These are phyloP conservation scores for Sebastes goodei DNA, from an alignment of 2,797 vertebrate species.

Conservation along the genomic window DNA sequence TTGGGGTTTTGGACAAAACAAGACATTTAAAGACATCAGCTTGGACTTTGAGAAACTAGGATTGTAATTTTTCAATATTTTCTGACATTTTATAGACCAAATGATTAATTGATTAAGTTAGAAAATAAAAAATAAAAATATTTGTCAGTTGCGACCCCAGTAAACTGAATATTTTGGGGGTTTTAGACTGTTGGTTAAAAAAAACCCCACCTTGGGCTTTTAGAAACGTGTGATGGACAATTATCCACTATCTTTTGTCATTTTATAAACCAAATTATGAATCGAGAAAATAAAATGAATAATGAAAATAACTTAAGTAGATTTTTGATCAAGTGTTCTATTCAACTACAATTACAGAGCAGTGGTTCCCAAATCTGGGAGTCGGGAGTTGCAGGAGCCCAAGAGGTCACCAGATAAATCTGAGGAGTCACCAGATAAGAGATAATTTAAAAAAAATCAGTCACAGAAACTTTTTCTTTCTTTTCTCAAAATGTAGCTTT, in stretches of 20 bases:
- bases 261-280: not conserved
- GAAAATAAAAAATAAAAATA: no score
- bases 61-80: no score
- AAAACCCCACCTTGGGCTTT: not conserved
- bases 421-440: not conserved
- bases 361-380: not conserved
- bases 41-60: no score
- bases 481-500: not conserved
- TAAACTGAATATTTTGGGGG: no score
- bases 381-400: not conserved
- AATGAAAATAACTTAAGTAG: not conserved
- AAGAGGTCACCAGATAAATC: not conserved
- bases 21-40: no score
- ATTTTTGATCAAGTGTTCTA: not conserved
- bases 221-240: not conserved
- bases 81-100: no score
- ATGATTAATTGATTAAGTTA: no score
- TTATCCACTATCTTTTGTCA: not conserved
- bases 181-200: not conserved
- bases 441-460: accelerated
- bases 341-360: not conserved
- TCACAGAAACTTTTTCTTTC: not conserved
- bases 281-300: not conserved
- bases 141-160: no score
- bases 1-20: no score